Percentiles rank a stretch among this genome's conserved stretches.
These are phyloP conservation scores for Cephus spinipes DNA, from an alignment of 2,888 invertebrate species.

Conservation along the genomic window DNA sequence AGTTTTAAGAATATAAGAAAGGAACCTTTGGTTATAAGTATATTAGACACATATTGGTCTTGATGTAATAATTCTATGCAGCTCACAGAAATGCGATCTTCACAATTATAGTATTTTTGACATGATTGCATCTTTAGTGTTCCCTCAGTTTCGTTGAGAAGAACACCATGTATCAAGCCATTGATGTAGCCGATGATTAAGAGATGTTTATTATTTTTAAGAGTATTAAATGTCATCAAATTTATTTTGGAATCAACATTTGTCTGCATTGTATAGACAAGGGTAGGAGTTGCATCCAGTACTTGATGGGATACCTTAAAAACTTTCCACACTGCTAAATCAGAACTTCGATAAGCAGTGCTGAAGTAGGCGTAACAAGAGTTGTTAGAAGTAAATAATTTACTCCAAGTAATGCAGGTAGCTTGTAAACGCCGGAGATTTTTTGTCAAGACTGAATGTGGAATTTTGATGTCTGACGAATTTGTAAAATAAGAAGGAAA, in stretches of 20 bases:
- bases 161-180: slow-evolving; percentile 49
- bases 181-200: slow-evolving; percentile 52
- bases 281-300: slow-evolving; percentile 21
- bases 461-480: background rate
- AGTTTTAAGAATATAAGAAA: slow-evolving; percentile 43
- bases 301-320: slow-evolving; percentile 31
- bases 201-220: slow-evolving; percentile 34
- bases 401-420: slow-evolving; percentile 55
- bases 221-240: slow-evolving; percentile 46
- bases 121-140: slow-evolving; percentile 24
- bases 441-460: slow-evolving; percentile 23
- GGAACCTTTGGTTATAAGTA: slow-evolving; percentile 47
- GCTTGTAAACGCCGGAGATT: slow-evolving; percentile 44
- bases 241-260: slow-evolving; percentile 39
- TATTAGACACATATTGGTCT: slow-evolving; percentile 28
- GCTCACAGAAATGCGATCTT: slow-evolving; percentile 44
- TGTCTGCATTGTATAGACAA: slow-evolving; percentile 36
- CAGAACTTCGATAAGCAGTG: slow-evolving; percentile 49
- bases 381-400: slow-evolving; percentile 29
- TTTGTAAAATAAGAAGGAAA: background rate
- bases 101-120: slow-evolving; percentile 37
- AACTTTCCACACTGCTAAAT: slow-evolving; percentile 54
- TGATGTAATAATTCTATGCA: slow-evolving; percentile 37
- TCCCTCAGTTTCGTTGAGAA: slow-evolving; percentile 28
- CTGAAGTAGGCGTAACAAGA: slow-evolving; percentile 50